These are phyloP conservation scores for Ctenochaetus hawaiiensis DNA, from an alignment of 2,797 vertebrate species.

Conservation along the genomic window DNA sequence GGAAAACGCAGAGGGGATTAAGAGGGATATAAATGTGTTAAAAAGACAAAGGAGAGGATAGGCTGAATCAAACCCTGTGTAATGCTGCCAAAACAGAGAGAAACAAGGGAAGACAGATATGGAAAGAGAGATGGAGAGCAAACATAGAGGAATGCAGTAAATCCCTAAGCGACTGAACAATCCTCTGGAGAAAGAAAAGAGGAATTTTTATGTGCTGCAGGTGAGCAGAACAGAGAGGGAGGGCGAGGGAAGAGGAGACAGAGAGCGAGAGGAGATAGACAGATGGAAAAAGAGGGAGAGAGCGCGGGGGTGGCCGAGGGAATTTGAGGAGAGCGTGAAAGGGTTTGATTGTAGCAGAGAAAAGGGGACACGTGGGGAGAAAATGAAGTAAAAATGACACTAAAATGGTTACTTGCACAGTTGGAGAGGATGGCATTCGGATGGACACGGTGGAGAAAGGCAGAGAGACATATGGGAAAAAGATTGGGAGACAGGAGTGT, in stretches of 20 bases:
- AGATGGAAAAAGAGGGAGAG: slow-evolving; percentile 77
- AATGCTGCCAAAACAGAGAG: slow-evolving; percentile 72
- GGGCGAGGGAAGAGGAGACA: slow-evolving; percentile 57
- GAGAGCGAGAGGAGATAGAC: slow-evolving; percentile 64
- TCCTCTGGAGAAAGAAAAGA: slow-evolving; percentile 88
- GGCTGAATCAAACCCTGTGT: slow-evolving; percentile 65
- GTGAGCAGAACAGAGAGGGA: slow-evolving; percentile 84
- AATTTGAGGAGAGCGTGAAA: slow-evolving; percentile 79
- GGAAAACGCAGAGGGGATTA: slow-evolving; percentile 59
- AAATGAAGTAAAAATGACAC: slow-evolving; percentile 70
- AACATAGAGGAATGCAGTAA: slow-evolving; percentile 86
- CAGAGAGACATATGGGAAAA: slow-evolving; percentile 68
- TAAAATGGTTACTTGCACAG: slow-evolving; percentile 49
- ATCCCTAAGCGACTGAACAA: slow-evolving; percentile 84
- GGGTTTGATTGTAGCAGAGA: slow-evolving; percentile 76
- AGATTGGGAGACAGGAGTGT: slow-evolving; percentile 52
- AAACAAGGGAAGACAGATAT: slow-evolving; percentile 69
- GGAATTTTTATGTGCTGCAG: slow-evolving; percentile 92
- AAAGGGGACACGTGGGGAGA: slow-evolving; percentile 66
- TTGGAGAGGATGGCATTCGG: slow-evolving; percentile 47
- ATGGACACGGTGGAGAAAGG: slow-evolving; percentile 34
- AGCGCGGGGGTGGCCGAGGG: slow-evolving; percentile 77
- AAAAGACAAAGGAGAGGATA: slow-evolving; percentile 74
- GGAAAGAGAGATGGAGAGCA: slow-evolving; percentile 72
- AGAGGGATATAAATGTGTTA: slow-evolving; percentile 77